Conservation (phyloP, 2,113 vertebrate genomes). For the Microtus richardsoni region DNA sequence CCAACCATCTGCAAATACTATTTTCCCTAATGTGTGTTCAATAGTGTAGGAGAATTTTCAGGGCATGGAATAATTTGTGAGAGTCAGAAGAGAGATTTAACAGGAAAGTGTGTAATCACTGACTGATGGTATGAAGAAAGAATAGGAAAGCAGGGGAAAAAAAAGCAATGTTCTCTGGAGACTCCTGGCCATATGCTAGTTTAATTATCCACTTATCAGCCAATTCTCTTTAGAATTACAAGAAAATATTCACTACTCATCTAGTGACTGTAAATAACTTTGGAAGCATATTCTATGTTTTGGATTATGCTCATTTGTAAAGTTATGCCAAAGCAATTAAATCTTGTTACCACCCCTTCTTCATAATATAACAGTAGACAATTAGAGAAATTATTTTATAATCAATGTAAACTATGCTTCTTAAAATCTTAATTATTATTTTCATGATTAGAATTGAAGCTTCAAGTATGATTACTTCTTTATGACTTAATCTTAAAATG, state of each 20-base stretch:
- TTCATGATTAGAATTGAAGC: slow-evolving; percentile 50
- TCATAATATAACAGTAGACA: background rate
- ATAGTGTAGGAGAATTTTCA: background rate
- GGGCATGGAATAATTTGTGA: background rate
- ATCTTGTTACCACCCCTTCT: background rate
- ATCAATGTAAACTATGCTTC: slow-evolving; percentile 44
- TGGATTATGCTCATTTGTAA: background rate
- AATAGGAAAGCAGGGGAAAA: background rate
- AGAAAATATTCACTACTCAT: background rate
- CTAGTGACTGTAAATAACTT: slow-evolving; percentile 1
- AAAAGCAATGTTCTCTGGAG: background rate
- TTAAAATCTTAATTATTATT: slow-evolving; percentile 62
- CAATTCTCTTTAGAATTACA: background rate
- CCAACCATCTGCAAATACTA: background rate
- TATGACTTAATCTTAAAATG: slow-evolving; percentile 46
- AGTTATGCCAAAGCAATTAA: background rate
- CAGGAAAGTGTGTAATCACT: background rate
- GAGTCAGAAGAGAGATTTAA: background rate
- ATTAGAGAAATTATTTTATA: background rate
- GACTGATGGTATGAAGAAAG: background rate
- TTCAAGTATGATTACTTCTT: background rate
- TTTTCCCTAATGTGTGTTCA: background rate
- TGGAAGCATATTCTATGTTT: background rate
- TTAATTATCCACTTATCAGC: background rate
- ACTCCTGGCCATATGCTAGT: background rate